Conservation (phyloP, 2,888 invertebrate genomes). For the Ochropleura leucogaster region DNA sequence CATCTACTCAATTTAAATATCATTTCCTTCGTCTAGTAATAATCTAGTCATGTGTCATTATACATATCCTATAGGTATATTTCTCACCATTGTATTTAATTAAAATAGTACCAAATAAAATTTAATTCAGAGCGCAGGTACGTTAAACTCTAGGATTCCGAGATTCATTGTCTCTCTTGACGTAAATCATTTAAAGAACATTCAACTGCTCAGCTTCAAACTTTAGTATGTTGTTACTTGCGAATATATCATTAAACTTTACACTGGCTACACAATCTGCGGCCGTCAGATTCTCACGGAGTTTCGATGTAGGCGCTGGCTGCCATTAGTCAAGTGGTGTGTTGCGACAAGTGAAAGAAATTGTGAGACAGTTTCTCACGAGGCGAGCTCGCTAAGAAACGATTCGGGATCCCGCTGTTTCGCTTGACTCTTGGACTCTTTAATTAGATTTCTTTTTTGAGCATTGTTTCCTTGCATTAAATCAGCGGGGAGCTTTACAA, state of each 20-base stretch:
- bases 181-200: constrained; percentile 45
- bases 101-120: constrained; percentile 45
- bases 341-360: constrained; percentile 79
- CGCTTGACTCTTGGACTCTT: constrained; percentile 74
- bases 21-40: constrained; percentile 69
- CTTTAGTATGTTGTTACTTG: constrained; percentile 61
- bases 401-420: constrained; percentile 77
- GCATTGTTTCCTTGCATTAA: constrained; percentile 49
- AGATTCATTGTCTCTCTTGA: constrained; percentile 37
- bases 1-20: constrained; percentile 66
- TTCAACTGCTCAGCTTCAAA: constrained; percentile 40
- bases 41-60: constrained; percentile 65
- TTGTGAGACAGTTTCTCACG: constrained; percentile 82
- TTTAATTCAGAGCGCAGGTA: constrained; percentile 32
- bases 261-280: constrained; percentile 67
- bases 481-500: constrained; percentile 23
- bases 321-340: constrained; percentile 77
- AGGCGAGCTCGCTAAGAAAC: constrained; percentile 73
- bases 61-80: constrained; percentile 58
- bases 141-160: constrained; percentile 31
- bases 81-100: constrained; percentile 65
- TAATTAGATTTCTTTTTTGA: constrained; percentile 72
- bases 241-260: constrained; percentile 71
- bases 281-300: constrained; percentile 75
- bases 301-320: constrained; percentile 70